These are phyloP conservation scores for Eurypyga helias DNA, from an alignment of 2,113 vertebrate genomes.

Conservation along the genomic window DNA sequence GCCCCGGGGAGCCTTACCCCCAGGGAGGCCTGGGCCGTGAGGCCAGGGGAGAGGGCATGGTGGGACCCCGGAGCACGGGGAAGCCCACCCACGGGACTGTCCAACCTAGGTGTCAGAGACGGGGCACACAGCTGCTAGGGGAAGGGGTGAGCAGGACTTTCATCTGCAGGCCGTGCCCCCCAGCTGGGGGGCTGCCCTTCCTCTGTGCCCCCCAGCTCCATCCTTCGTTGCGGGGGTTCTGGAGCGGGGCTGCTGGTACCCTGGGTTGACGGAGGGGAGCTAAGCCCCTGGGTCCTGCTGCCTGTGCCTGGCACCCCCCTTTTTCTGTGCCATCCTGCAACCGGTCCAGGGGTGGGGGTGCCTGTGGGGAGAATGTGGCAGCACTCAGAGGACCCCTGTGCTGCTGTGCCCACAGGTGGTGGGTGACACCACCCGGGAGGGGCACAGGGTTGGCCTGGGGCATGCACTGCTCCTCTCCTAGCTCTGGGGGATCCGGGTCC, in stretches of 20 bases:
- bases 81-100: not conserved
- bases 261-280: not conserved
- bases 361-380: not conserved
- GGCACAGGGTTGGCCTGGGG: not conserved
- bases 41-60: not conserved
- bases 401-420: accelerated
- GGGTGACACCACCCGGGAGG: not conserved
- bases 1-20: not conserved
- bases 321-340: not conserved
- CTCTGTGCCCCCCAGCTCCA: not conserved
- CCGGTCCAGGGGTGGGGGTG: not conserved
- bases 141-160: not conserved
- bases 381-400: not conserved
- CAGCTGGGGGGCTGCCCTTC: not conserved
- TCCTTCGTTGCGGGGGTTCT: not conserved
- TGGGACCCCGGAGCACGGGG: not conserved
- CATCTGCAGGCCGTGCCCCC: not conserved
- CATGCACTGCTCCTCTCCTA: not conserved
- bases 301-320: not conserved
- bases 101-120: not conserved
- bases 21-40: accelerated
- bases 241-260: not conserved
- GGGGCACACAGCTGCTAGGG: not conserved
- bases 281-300: not conserved
- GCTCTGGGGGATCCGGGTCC: not conserved